Evolutionary conservation across 2,888 invertebrate genomes (phyloP), one percentile per base, ranked within the genome.

Genomic region (Lepidochrysops patricia): DNA sequence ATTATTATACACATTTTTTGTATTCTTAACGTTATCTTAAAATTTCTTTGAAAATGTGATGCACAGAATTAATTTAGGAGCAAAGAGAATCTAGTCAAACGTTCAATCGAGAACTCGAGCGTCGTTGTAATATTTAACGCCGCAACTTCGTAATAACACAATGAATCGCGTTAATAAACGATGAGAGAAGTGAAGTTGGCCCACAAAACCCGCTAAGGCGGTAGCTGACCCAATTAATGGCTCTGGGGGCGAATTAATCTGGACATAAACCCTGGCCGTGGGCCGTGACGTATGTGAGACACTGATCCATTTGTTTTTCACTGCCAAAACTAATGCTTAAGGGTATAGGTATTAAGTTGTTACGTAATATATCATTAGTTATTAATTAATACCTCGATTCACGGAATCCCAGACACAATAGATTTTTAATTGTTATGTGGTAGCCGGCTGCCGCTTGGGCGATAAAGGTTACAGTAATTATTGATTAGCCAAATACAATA

Each of bases 221-320:
- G 68, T 72, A 72, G 74, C 70, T 74, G 76, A 77, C 76, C 80
- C 84, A 86, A 85, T 85, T 84, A 85, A 84, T 84, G 80, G 72
- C 70, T 67, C 75, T 71, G 62, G 73, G 74, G 79, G 74, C 74
- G 77, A 77, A 85, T 85, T 82, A 82, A 81, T 77, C 78, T 80
- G 68, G 75, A 76, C 78, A 81, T 83, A 82, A 83, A 86, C 86
- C 83, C 83, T 84, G 80, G 79, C 75, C 71, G 70, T 74, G 77
- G 79, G 69, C 74, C 76, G 67, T 76, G 77, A 79, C 79, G 77
- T 75, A 78, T 70, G 72, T 71, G 71, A 32, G 37, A 57, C 57
- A 56, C 48, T 35, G 57, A 37, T 59, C 58, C 43, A 26, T 60
- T 29, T 58, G 57, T 52, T 63, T 63, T 63, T 59, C 57, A 59